Evolutionary conservation across 2,888 invertebrate genomes (phyloP).

Genomic region (Meloe dianella): DNA sequence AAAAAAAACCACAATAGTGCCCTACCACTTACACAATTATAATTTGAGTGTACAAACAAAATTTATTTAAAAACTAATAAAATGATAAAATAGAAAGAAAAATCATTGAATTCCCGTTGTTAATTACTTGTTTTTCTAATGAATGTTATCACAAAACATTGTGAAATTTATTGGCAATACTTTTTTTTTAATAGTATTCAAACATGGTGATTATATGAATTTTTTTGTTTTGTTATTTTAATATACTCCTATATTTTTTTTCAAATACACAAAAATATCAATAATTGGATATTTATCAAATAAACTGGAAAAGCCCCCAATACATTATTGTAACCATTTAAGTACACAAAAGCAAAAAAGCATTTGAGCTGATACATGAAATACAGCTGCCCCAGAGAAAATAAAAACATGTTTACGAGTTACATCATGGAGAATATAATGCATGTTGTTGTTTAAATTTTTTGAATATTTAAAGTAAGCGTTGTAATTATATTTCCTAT

Average conservation of each 20-base stretch:
- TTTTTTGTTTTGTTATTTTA: background rate
- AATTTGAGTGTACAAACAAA: background rate
- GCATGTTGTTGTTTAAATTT: background rate
- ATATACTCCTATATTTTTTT: no score
- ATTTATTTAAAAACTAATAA: background rate
- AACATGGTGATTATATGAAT: constrained; percentile 25
- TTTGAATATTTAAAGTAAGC: constrained; percentile 20
- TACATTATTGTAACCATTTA: constrained; percentile 25
- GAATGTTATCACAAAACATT: constrained; percentile 41
- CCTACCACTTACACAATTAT: background rate
- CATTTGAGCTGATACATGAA: constrained; percentile 24
- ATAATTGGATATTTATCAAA: constrained; percentile 23
- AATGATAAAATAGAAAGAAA: background rate
- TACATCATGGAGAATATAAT: constrained; percentile 28
- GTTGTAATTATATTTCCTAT: constrained; percentile 21
- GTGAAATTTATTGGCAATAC: constrained; percentile 32
- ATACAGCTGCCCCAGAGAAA: constrained; percentile 25
- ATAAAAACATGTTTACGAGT: constrained; percentile 22
- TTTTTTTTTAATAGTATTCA: constrained; percentile 37
- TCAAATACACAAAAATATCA: constrained; percentile 16
- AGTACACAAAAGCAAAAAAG: constrained; percentile 31
- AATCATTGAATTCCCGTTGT: background rate
- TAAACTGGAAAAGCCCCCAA: constrained; percentile 19
- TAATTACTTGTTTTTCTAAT: constrained; percentile 10
- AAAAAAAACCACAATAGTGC: background rate